A percentile compares a stretch with the other conserved stretches of the same genome.
Conservation (phyloP, 2,888 invertebrate species). For the Ethmia dodecea region DNA sequence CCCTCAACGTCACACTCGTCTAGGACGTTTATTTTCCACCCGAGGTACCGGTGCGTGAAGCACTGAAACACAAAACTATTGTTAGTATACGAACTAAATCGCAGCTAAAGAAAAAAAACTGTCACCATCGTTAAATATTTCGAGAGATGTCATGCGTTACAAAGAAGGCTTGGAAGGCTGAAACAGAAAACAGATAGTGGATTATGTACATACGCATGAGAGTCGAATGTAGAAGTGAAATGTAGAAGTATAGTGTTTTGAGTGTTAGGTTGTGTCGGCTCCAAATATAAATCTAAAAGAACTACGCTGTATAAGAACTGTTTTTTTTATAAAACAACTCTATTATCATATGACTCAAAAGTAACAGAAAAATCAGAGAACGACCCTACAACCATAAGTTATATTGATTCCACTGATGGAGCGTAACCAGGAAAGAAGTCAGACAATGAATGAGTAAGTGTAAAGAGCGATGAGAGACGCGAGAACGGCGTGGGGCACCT, state of each 20-base stretch:
- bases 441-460: too few relatives aligned
- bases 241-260: too few relatives aligned
- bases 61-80: constrained; percentile 79
- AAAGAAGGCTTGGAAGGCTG: constrained; percentile 72
- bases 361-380: too few relatives aligned
- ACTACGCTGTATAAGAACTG: too few relatives aligned
- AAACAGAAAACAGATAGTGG: constrained; percentile 72
- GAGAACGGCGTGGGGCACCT: constrained; percentile 71
- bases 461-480: too few relatives aligned
- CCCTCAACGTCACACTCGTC: constrained; percentile 75
- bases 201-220: constrained; percentile 52
- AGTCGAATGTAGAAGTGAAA: neutral
- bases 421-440: too few relatives aligned
- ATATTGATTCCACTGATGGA: too few relatives aligned
- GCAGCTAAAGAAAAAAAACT: constrained; percentile 17
- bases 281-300: too few relatives aligned
- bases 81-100: constrained; percentile 4
- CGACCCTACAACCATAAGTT: too few relatives aligned
- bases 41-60: constrained; percentile 94
- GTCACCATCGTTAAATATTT: constrained; percentile 45
- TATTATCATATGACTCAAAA: too few relatives aligned
- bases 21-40: constrained; percentile 96
- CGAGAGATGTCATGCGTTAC: constrained; percentile 64
- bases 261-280: too few relatives aligned
- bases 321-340: too few relatives aligned